Evolutionary conservation across 2,888 invertebrate species (phyloP).

Genomic region (Tuberolachnus salignus): DNA sequence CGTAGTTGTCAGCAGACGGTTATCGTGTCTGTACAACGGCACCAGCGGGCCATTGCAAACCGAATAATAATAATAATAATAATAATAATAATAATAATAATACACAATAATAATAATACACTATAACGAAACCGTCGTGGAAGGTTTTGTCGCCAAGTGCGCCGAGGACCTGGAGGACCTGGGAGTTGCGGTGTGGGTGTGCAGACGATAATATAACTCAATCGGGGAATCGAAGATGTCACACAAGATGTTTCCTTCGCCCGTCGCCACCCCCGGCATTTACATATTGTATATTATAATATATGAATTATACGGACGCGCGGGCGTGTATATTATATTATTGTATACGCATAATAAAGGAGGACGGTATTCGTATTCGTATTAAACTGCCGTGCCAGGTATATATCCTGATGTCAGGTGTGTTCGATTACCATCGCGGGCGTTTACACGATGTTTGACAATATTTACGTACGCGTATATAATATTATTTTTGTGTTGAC

Average conservation of each 20-base stretch:
- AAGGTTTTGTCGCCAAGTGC: not conserved
- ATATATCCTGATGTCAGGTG: not conserved
- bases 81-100: no score
- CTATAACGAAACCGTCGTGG: not conserved
- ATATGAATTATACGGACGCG: not conserved
- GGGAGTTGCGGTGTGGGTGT: no score
- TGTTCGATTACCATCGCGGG: constrained; percentile 41
- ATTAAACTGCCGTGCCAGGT: no score
- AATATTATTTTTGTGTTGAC: not conserved
- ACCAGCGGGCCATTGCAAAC: no score
- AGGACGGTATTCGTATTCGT: constrained; percentile 28
- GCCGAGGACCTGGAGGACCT: no score
- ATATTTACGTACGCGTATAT: constrained; percentile 10
- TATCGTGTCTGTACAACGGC: not conserved
- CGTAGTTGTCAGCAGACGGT: constrained; percentile 7
- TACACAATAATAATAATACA: no score
- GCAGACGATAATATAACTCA: constrained; percentile 22
- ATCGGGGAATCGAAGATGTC: constrained; percentile 38
- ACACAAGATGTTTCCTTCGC: not conserved
- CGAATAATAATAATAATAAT: no score
- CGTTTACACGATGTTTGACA: constrained; percentile 44
- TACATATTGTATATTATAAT: constrained; percentile 21
- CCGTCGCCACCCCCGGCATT: not conserved
- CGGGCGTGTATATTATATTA: not conserved
- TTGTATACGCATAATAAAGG: constrained; percentile 17